Conservation (phyloP, 2,797 vertebrate species). For the Schizopygopsis pylzovi region DNA sequence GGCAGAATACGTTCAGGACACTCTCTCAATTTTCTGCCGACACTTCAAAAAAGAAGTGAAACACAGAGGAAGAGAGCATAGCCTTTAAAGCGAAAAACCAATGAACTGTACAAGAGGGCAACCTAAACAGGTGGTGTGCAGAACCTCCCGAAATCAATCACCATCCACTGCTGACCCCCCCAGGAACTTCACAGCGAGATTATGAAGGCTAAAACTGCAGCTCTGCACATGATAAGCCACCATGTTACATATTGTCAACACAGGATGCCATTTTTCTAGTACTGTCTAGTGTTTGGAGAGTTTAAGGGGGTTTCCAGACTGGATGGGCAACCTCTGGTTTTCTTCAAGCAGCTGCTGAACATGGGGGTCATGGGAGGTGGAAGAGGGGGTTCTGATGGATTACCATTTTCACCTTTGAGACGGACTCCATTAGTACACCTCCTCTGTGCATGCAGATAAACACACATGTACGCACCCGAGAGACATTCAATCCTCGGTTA, state of each 20-base stretch:
- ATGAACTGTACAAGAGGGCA: slow-evolving; percentile 67
- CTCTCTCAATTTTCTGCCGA: slow-evolving; percentile 52
- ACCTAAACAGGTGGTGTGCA: slow-evolving; percentile 58
- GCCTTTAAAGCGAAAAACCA: slow-evolving; percentile 53
- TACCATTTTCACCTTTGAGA: slow-evolving; percentile 73
- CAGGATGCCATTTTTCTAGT: slow-evolving; percentile 71
- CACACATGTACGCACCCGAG: slow-evolving; percentile 40
- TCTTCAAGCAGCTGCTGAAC: slow-evolving; percentile 69
- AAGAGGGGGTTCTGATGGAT: slow-evolving; percentile 73
- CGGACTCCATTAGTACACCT: slow-evolving; percentile 76
- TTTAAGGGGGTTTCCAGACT: slow-evolving; percentile 70
- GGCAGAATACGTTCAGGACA: slow-evolving; percentile 25
- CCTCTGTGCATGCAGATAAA: slow-evolving; percentile 52
- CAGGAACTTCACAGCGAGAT: slow-evolving; percentile 65
- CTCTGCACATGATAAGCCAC: slow-evolving; percentile 69
- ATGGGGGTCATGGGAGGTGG: slow-evolving; percentile 40
- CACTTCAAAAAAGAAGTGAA: slow-evolving; percentile 49
- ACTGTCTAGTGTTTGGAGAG: slow-evolving; percentile 68
- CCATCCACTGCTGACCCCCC: slow-evolving; percentile 68
- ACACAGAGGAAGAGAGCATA: slow-evolving; percentile 29
- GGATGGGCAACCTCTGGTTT: slow-evolving; percentile 73
- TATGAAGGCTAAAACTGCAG: slow-evolving; percentile 68
- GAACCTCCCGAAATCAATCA: slow-evolving; percentile 74
- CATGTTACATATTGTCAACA: slow-evolving; percentile 78
- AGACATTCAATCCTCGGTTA: slow-evolving; percentile 41